Evolutionary conservation across 1,140 invertebrate species (phyloP), one percentile per base, ranked within the genome.

Genomic region (Apis cerana): DNA sequence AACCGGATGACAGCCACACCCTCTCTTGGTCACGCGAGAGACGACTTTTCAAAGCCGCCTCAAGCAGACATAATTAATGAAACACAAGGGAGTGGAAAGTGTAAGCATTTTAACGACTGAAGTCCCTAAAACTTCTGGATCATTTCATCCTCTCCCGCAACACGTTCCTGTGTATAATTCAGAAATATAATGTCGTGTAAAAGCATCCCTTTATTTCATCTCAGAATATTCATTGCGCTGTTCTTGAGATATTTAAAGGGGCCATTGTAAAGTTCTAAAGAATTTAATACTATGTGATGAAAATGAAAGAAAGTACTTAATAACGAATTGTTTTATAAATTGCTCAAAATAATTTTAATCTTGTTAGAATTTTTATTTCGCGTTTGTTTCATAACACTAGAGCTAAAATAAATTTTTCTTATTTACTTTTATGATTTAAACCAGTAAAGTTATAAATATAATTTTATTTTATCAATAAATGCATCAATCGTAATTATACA

Each of bases 1-100:
- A 71, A 80, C 78, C 82, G 86, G 74, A 84, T 78, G 87, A 89
- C 87, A 85, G 85, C 85, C 90, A 85, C 90, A 90, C 90, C 90
- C 88, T 89, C 56, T 69, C 61, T 82, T 80, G 75, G 88, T 90
- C 90, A 90, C 90, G 89, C 89, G 85, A 89, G 65, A 88, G 67
- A 77, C 71, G 83, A 90, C 80, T 87, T 85, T 85, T 68, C 75
- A 71, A 75, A 67, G 58, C 54, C 72, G 56, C 71, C 71, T 84
- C 79, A 80, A 84, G 64, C 85, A 68, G 70, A 61, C 50, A 68
- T 88, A 88, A 88, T 88, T 88, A 88, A 88, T 75, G 75, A 78
- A 65, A 62, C 76, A 56, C 74, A 59, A 61, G 79, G 67, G 78
- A 81, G 65, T 79, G 76, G 86, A 88, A 79, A 84, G 71, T 75